phyloP scores from a whole-genome alignment of 2,888 invertebrate genomes.

The Eristalis pertinax region DNA sequence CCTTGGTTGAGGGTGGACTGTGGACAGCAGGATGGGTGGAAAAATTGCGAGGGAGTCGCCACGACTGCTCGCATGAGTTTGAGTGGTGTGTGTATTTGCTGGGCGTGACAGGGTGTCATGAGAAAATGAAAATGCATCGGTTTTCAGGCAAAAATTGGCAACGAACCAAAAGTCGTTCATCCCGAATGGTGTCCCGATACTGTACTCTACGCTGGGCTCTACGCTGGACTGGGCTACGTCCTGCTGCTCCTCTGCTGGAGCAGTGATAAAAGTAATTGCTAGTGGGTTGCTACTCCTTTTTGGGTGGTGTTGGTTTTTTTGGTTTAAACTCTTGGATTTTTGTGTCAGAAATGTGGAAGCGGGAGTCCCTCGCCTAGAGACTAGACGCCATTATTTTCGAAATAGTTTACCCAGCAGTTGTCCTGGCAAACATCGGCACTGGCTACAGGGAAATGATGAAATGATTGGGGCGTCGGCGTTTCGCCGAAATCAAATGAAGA shows the following conservation, averaged over 20 bases:
- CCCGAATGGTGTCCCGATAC: conserved; percentile 66
- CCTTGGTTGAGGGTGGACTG: not conserved
- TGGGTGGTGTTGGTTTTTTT: not conserved
- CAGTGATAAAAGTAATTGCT: conserved; percentile 71
- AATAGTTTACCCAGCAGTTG: conserved; percentile 42
- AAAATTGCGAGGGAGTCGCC: conserved; percentile 32
- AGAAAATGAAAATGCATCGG: conserved; percentile 72
- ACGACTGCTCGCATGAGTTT: not conserved
- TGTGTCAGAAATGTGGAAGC: not conserved
- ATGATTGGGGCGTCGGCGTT: conserved; percentile 41
- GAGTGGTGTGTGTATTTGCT: conserved; percentile 17
- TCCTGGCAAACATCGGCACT: not conserved
- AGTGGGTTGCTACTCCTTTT: conserved; percentile 5
- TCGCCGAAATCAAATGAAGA: conserved; percentile 70
- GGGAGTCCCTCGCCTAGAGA: conserved; percentile 29
- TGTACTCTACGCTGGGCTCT: conserved; percentile 4
- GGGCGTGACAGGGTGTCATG: conserved; percentile 71
- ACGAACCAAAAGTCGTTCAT: conserved; percentile 68
- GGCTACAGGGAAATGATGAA: conserved; percentile 57
- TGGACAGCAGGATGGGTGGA: not conserved
- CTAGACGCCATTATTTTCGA: conserved; percentile 66
- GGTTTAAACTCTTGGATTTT: not conserved
- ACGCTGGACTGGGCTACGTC: not conserved
- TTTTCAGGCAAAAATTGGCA: conserved; percentile 68
- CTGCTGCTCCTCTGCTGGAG: conserved; percentile 40